Percentiles rank a stretch among this genome's conserved stretches.
These are phyloP conservation scores for Macquaria ambigua DNA, from an alignment of 2,113 vertebrate species.

Conservation along the genomic window DNA sequence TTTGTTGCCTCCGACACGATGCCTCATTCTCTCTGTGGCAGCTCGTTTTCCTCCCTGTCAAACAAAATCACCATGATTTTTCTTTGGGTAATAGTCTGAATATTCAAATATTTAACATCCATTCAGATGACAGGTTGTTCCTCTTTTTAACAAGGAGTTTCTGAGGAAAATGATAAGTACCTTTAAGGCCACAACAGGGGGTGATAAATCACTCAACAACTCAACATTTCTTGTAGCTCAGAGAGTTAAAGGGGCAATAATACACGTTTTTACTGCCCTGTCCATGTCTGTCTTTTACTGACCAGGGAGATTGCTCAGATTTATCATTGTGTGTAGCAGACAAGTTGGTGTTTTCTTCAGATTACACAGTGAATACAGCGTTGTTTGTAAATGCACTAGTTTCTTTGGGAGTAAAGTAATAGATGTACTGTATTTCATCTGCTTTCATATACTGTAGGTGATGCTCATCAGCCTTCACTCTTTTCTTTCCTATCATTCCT, in stretches of 20 bases:
- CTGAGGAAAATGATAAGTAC: not conserved
- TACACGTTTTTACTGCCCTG: not conserved
- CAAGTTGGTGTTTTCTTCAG: not conserved
- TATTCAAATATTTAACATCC: slow-evolving; percentile 7
- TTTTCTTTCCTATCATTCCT: not conserved
- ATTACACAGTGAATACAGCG: not conserved
- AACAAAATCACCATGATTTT: slow-evolving; percentile 46
- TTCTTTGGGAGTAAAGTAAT: not conserved
- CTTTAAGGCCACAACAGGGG: slow-evolving; percentile 6
- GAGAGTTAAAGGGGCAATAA: not conserved
- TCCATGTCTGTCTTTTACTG: not conserved
- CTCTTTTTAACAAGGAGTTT: slow-evolving; percentile 9
- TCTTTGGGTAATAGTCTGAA: slow-evolving; percentile 29
- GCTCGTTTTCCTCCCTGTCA: slow-evolving; percentile 63
- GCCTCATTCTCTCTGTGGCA: slow-evolving; percentile 35
- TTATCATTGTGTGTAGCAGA: not conserved
- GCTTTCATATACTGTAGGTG: not conserved
- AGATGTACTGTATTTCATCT: not conserved
- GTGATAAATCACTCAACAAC: not conserved
- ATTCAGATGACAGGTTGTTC: not conserved
- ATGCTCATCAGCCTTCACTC: not conserved
- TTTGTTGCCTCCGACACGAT: slow-evolving; percentile 42
- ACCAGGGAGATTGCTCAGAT: not conserved
- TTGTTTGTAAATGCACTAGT: slow-evolving; percentile 1
- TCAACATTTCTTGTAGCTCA: not conserved